Percentiles rank a stretch among this genome's conserved stretches.
These are phyloP conservation scores for Epinotia nisella DNA, from an alignment of 2,888 invertebrate species.

Conservation along the genomic window DNA sequence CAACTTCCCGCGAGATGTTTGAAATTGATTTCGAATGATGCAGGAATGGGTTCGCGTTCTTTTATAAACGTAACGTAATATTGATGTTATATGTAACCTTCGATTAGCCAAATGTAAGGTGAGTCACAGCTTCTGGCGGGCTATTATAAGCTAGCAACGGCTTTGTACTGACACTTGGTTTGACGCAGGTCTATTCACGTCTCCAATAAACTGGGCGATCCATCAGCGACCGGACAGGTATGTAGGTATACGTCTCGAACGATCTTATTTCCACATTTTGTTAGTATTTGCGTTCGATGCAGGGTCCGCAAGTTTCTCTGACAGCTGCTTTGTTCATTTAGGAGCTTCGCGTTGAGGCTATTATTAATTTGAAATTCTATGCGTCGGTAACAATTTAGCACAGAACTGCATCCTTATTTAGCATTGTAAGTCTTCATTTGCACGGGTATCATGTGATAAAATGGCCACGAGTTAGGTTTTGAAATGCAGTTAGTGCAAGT, in stretches of 20 bases:
- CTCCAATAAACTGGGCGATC: slow-evolving; percentile 53
- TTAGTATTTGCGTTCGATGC: slow-evolving; percentile 9
- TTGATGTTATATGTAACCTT: slow-evolving; percentile 71
- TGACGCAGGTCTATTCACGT: slow-evolving; percentile 67
- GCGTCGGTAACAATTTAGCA: slow-evolving; percentile 8
- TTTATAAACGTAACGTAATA: slow-evolving; percentile 57
- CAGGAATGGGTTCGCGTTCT: slow-evolving; percentile 36
- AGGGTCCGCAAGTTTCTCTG: not conserved
- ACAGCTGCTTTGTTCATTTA: slow-evolving; percentile 27
- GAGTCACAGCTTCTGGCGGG: slow-evolving; percentile 69
- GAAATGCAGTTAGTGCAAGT: too few species aligned
- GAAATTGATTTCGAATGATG: slow-evolving; percentile 37
- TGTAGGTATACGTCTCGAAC: slow-evolving; percentile 33
- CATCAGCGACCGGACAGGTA: slow-evolving; percentile 50
- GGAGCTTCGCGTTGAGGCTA: slow-evolving; percentile 12
- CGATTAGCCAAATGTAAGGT: slow-evolving; percentile 76
- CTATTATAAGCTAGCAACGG: slow-evolving; percentile 71
- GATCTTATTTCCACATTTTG: slow-evolving; percentile 18
- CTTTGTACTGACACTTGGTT: slow-evolving; percentile 71
- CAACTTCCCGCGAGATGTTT: slow-evolving; percentile 31
- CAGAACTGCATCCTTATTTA: not conserved
- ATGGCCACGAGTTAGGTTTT: too few species aligned
- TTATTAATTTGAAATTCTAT: slow-evolving; percentile 8
- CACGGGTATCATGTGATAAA: too few species aligned
- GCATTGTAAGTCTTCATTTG: not conserved